Conservation (phyloP, 1,140 invertebrate genomes). For the Meloidogyne exigua region DNA sequence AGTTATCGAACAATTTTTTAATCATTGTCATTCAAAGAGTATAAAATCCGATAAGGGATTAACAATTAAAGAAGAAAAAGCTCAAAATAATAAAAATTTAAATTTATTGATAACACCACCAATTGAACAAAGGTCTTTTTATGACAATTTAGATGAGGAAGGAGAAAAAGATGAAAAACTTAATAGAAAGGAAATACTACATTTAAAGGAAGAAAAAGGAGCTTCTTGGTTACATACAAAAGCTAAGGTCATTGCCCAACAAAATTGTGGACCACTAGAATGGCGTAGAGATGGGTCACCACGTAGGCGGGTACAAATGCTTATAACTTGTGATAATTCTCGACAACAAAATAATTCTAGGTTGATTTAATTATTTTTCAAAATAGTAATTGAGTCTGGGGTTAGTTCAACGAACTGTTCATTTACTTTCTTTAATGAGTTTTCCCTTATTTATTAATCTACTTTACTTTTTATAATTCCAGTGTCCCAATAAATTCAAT, state of each 20-base stretch:
- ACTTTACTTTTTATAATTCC: background rate
- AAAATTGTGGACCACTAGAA: constrained; percentile 1
- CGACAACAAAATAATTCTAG: background rate
- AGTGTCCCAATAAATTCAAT: background rate
- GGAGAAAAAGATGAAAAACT: background rate
- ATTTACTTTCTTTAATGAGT: background rate
- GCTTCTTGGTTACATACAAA: constrained; percentile 15
- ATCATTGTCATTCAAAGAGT: constrained; percentile 12
- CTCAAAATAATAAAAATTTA: too few species aligned
- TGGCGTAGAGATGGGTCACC: background rate
- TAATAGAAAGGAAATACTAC: background rate
- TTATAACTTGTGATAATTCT: background rate
- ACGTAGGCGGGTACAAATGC: background rate
- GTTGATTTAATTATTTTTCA: background rate
- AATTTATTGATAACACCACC: background rate
- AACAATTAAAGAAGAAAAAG: too few species aligned
- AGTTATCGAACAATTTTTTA: constrained; percentile 23
- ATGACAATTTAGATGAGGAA: constrained; percentile 6
- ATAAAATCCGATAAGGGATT: too few species aligned
- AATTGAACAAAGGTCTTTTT: constrained; percentile 14
- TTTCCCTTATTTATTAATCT: background rate
- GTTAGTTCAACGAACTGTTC: too few species aligned
- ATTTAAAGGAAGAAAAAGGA: background rate
- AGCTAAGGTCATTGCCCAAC: constrained; percentile 20
- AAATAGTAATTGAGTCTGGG: background rate